Conservation (phyloP, 2,888 invertebrate species). For the Ochropleura plecta region DNA sequence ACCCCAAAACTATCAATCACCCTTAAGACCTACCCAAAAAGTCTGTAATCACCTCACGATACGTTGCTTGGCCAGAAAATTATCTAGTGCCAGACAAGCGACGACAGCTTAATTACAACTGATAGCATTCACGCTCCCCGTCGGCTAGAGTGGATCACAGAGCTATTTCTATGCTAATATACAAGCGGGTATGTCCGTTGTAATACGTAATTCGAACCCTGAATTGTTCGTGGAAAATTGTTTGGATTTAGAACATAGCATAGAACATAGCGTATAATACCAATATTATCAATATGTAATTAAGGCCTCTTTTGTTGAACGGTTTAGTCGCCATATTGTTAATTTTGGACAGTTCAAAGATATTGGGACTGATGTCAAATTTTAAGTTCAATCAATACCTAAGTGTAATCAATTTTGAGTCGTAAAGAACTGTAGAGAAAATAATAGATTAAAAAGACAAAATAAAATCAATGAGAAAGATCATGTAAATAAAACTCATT, state of each 20-base stretch:
- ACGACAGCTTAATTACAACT: slow-evolving; percentile 73
- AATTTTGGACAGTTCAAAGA: background rate
- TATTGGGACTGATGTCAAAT: background rate
- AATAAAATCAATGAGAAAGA: background rate
- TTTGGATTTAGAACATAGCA: slow-evolving; percentile 46
- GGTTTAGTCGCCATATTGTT: background rate
- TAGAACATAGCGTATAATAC: slow-evolving; percentile 31
- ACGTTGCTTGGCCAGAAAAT: slow-evolving; percentile 60
- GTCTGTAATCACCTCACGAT: slow-evolving; percentile 59
- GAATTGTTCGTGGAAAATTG: slow-evolving; percentile 46
- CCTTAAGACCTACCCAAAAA: slow-evolving; percentile 47
- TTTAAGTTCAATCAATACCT: background rate
- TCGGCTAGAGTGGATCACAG: slow-evolving; percentile 61
- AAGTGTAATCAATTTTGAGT: background rate
- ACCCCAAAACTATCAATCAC: slow-evolving; percentile 54
- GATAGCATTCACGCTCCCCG: slow-evolving; percentile 69
- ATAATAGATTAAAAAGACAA: background rate
- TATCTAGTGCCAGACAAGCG: slow-evolving; percentile 63
- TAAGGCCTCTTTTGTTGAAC: background rate
- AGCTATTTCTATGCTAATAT: slow-evolving; percentile 67
- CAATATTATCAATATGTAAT: slow-evolving; percentile 33
- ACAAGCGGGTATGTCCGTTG: slow-evolving; percentile 52
- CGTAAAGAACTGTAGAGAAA: background rate
- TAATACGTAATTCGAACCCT: slow-evolving; percentile 48
- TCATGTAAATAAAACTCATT: background rate